These are phyloP conservation scores for Macaria liturata DNA, from an alignment of 2,888 invertebrate species.

Conservation along the genomic window DNA sequence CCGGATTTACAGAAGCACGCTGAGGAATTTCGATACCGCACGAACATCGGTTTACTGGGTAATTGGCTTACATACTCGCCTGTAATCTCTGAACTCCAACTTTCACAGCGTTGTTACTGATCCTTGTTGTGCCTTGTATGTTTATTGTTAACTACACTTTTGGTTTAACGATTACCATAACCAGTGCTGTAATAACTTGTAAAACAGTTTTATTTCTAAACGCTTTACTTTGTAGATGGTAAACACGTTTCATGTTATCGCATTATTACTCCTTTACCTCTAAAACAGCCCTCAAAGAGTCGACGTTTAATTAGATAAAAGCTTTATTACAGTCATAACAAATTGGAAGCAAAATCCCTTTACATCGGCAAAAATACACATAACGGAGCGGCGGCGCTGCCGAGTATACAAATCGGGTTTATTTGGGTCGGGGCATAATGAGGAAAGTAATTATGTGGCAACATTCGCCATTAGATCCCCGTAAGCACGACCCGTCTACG, in stretches of 20 bases:
- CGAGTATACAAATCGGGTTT: constrained; percentile 36
- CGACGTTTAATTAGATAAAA: too few relatives aligned
- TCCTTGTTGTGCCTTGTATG: constrained; percentile 2
- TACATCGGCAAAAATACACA: background rate
- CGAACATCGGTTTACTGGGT: constrained; percentile 16
- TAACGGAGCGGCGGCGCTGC: constrained; percentile 15
- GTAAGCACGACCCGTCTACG: constrained; percentile 62
- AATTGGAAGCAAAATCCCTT: too few relatives aligned
- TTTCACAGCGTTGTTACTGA: constrained; percentile 10
- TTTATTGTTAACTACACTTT: constrained; percentile 5
- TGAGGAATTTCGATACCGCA: constrained; percentile 23
- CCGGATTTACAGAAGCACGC: constrained; percentile 21
- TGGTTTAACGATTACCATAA: background rate
- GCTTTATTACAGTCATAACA: too few relatives aligned
- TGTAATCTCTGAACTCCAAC: constrained; percentile 16
- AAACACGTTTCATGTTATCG: too few relatives aligned
- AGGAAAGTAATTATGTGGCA: constrained; percentile 75
- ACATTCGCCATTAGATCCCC: constrained; percentile 65
- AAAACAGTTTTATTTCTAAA: background rate
- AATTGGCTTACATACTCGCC: constrained; percentile 18
- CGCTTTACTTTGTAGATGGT: too few relatives aligned
- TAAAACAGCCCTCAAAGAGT: too few relatives aligned
- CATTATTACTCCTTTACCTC: too few relatives aligned
- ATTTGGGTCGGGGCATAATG: constrained; percentile 55
- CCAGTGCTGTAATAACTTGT: constrained; percentile 2